phyloP scores from a whole-genome alignment of 2,797 vertebrate genomes.

The Gouania willdenowi region DNA sequence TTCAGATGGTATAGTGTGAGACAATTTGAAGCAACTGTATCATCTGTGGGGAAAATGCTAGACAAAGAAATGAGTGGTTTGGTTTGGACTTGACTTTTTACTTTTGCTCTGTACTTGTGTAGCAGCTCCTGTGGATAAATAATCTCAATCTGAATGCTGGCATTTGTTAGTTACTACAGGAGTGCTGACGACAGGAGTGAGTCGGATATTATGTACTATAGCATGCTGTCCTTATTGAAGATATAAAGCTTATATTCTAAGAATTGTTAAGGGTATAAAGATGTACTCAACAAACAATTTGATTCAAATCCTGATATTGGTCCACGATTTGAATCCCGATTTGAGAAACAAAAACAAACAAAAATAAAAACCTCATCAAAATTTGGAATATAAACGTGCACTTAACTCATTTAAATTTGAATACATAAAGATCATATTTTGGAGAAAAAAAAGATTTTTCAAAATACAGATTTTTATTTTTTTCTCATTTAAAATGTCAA shows the following conservation, averaged over 20 bases:
- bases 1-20: conserved; percentile 21
- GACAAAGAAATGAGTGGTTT: conserved; percentile 25
- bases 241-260: conserved; percentile 35
- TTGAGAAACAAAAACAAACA: too few relatives aligned
- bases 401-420: too few relatives aligned
- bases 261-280: conserved; percentile 35
- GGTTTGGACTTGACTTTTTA: conserved; percentile 20
- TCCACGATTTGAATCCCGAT: too few relatives aligned
- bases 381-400: too few relatives aligned
- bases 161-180: conserved; percentile 23
- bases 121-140: conserved; percentile 9
- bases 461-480: too few relatives aligned
- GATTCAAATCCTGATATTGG: too few relatives aligned
- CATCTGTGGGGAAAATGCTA: conserved; percentile 14
- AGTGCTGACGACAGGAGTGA: conserved; percentile 24
- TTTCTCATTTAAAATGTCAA: too few relatives aligned
- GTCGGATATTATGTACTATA: conserved; percentile 31
- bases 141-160: conserved; percentile 36
- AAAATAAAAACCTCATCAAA: too few relatives aligned
- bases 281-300: too few relatives aligned
- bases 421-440: too few relatives aligned
- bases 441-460: too few relatives aligned
- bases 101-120: conserved; percentile 21
- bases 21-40: conserved; percentile 21
- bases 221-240: conserved; percentile 27